These are phyloP conservation scores for Polietes domitor DNA, from an alignment of 2,888 invertebrate genomes.

Conservation along the genomic window DNA sequence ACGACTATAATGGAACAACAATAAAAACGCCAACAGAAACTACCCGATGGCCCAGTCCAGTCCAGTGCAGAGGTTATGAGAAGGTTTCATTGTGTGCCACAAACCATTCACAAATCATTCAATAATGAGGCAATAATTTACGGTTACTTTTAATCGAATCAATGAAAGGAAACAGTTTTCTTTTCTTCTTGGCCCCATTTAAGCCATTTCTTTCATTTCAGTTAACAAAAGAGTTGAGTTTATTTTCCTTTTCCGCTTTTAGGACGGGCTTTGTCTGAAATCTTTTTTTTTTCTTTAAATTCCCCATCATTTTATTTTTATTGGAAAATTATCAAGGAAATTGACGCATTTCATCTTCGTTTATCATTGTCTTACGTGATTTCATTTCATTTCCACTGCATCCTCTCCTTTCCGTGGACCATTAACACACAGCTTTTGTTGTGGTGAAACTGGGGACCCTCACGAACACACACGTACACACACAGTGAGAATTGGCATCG, in stretches of 20 bases:
- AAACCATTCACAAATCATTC: conserved; percentile 10
- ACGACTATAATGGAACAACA: conserved; percentile 15
- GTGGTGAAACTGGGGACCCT: conserved; percentile 2
- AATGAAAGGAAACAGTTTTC: background rate
- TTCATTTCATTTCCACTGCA: conserved; percentile 6
- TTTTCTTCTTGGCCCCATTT: background rate
- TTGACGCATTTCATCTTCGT: conserved; percentile 40
- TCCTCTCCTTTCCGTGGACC: background rate
- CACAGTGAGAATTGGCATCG: background rate
- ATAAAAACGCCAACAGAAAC: background rate
- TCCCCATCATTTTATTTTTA: conserved; percentile 24
- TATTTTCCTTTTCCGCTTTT: background rate
- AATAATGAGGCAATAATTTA: conserved; percentile 35
- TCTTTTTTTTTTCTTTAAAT: conserved; percentile 9
- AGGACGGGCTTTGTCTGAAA: background rate
- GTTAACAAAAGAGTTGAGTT: conserved; percentile 37
- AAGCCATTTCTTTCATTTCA: conserved; percentile 3
- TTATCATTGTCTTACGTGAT: conserved; percentile 25
- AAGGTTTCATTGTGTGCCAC: background rate
- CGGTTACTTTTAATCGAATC: conserved; percentile 33
- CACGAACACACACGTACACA: no score
- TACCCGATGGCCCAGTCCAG: background rate
- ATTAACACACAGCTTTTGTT: conserved; percentile 6
- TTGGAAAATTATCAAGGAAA: conserved; percentile 49
- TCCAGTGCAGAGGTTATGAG: conserved; percentile 25